Conservation (phyloP, 2,797 vertebrate genomes). For the Sebastiscus albofasciatus region DNA sequence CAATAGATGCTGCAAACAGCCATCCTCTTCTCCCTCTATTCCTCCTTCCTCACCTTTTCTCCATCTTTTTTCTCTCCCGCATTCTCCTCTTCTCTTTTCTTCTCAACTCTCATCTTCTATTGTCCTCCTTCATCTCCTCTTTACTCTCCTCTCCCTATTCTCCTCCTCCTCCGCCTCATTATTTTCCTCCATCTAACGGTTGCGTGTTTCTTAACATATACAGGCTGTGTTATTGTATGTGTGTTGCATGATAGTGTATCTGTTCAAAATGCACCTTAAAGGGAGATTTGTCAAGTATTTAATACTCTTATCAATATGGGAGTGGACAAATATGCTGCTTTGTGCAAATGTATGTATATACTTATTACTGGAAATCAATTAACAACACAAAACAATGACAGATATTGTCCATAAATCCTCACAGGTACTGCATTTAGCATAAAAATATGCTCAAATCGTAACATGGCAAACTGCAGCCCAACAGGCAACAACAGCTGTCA, state of each 20-base stretch:
- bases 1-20: conserved; percentile 66
- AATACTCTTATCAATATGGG: too few relatives aligned
- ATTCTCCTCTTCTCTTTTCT: background rate
- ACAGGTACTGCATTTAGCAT: too few relatives aligned
- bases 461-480: too few relatives aligned
- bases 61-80: background rate
- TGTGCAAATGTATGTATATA: too few relatives aligned
- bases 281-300: too few relatives aligned
- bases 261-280: rapidly evolving
- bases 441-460: too few relatives aligned
- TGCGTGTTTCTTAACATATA: background rate
- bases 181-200: background rate
- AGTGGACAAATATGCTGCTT: too few relatives aligned
- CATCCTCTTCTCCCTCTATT: conserved; percentile 3
- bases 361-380: too few relatives aligned
- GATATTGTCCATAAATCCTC: too few relatives aligned
- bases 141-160: background rate
- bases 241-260: background rate
- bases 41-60: conserved; percentile 10
- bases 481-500: too few relatives aligned
- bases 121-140: background rate
- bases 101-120: background rate
- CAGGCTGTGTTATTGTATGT: background rate
- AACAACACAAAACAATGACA: too few relatives aligned
- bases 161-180: background rate